Conservation (phyloP, 2,113 vertebrate species). For the Lophura nycthemera region DNA sequence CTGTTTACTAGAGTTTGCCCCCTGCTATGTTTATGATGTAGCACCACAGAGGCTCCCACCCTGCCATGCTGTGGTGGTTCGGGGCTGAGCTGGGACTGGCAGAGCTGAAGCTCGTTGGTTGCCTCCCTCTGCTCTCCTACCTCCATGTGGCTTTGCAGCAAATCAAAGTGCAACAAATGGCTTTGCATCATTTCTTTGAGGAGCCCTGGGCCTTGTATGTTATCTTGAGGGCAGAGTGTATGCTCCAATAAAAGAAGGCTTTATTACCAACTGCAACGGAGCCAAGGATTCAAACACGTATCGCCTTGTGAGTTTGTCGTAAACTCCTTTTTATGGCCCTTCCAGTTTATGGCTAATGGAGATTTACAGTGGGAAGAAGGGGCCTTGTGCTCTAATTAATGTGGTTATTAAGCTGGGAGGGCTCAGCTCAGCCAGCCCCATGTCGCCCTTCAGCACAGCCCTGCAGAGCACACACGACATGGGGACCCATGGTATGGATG, state of each 20-base stretch:
- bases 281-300: neutral
- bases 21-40: neutral
- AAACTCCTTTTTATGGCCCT: slow-evolving; percentile 40
- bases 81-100: neutral
- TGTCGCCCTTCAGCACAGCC: neutral
- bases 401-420: slow-evolving; percentile 13
- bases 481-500: neutral
- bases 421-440: neutral
- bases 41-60: neutral
- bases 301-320: slow-evolving; percentile 11
- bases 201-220: slow-evolving; percentile 41
- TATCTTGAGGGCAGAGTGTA: slow-evolving; percentile 63
- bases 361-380: slow-evolving; percentile 62
- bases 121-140: neutral
- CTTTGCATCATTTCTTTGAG: slow-evolving; percentile 31
- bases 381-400: neutral
- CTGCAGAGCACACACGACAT: neutral
- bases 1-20: neutral
- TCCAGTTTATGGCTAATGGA: slow-evolving; percentile 47
- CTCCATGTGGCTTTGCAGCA: neutral
- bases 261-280: slow-evolving; percentile 55
- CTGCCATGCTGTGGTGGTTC: neutral
- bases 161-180: slow-evolving; percentile 36
- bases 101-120: neutral
- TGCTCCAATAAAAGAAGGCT: slow-evolving; percentile 45